Conservation (phyloP, 2,888 invertebrate species). For the Melinaea menophilus region DNA sequence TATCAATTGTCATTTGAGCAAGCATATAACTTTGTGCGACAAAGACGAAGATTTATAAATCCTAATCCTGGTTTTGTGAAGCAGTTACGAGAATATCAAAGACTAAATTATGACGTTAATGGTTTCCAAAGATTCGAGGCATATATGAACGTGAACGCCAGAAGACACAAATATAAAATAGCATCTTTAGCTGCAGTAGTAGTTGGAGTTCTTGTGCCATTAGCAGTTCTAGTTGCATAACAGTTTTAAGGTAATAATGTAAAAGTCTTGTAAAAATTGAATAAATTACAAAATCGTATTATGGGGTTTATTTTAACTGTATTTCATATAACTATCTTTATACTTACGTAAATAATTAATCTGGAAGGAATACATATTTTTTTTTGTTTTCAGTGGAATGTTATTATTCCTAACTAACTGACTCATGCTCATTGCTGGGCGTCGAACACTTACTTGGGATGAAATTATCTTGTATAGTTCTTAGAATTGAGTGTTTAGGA, state of each 20-base stretch:
- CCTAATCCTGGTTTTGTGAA: conserved; percentile 97
- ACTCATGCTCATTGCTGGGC: too few relatives aligned
- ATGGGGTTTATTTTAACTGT: background rate
- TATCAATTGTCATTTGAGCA: conserved; percentile 89
- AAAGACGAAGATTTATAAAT: conserved; percentile 92
- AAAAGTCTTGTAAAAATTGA: conserved; percentile 15
- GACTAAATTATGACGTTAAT: conserved; percentile 58
- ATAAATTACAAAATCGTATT: conserved; percentile 20
- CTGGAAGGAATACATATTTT: too few relatives aligned
- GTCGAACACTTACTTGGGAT: too few relatives aligned
- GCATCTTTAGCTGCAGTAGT: conserved; percentile 59
- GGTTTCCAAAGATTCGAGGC: conserved; percentile 60
- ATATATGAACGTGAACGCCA: conserved; percentile 59
- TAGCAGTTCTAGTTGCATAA: conserved; percentile 59
- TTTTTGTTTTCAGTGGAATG: too few relatives aligned
- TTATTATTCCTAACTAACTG: too few relatives aligned
- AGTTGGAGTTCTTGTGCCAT: conserved; percentile 58
- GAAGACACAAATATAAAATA: conserved; percentile 64
- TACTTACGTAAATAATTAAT: too few relatives aligned
- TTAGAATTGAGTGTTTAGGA: too few relatives aligned
- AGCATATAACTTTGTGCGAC: conserved; percentile 91
- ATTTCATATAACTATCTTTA: background rate
- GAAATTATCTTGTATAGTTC: too few relatives aligned
- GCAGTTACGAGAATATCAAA: conserved; percentile 85
- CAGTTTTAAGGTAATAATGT: conserved; percentile 17